Base-by-base conservation (phyloP, 1,140 invertebrate genomes). In the Eupristina koningsbergeri region DNA sequence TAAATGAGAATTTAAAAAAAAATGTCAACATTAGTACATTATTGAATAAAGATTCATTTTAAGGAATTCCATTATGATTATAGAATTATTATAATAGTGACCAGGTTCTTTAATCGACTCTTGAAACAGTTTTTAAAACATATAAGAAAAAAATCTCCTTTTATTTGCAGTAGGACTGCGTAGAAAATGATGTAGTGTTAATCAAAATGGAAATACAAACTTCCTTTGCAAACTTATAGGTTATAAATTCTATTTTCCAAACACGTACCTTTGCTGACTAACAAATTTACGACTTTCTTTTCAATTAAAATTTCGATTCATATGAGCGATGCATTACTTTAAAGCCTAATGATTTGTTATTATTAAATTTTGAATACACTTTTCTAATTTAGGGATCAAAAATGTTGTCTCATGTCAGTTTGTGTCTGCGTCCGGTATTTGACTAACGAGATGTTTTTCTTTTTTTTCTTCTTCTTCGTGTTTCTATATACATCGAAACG, bases 241-340 rank as follows among this genome's bases (percentile, higher is more conserved):
- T 79, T 79, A 79, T 41, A 64, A 67, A n/a, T 19, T 31, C 0
- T 31, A 67, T 41, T 45, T 39, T 71, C n/a, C 3, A 50, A 31
- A 9, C 34, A 71, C 67, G 13, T 81, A 81, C 80, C 69, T 58
- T 80, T 63, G 34, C 15, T 47, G 13, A 31, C 17, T 22, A 34
- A 47, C 22, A 61, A 2, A n/a, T 9, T 17, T 58, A 29, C 7
- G 83, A 53, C 73, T 85, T 84, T 83, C 63, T 80, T 83, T 80
- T 82, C 36, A 78, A 76, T 71, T 84, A 82, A 73, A 73, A 73
- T 67, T 58, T 84, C 79, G 11, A 84, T 77, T n/a, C 26, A 5
- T 15, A 31, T 15, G 9, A 15, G 5, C 36, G 22, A 53, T 11
- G 47, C n/a, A 47, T 80, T 17, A 15, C 39, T 69, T 41, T 80